Base-by-base conservation (phyloP, 2,888 invertebrate genomes). In the Torymus texanus region DNA sequence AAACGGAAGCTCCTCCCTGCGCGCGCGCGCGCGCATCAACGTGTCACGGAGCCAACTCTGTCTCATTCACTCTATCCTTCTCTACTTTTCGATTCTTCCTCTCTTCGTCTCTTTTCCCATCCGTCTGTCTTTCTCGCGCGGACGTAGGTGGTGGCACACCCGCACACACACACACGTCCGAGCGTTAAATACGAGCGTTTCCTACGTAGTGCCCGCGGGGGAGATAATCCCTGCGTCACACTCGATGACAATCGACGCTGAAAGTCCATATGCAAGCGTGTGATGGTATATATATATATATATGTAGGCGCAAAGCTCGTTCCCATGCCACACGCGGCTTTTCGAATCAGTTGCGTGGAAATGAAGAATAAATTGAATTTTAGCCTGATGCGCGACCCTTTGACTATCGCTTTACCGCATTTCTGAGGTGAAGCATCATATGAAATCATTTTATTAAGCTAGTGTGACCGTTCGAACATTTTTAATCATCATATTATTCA, bases 1-100 rank as follows among this genome's bases (percentile, higher is more conserved):
- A 88, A 88, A 88, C 88, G 88, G 88, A 88, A 88, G 88, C 88
- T 88, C 88, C 88, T 88, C 88, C 89, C 85, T 84, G 84, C 71
- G 29, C 75, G 58, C 61, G 70, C 75, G 50, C 51, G 75, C 50
- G 79, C 81, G 80, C 71, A 76, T 75, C 82, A 82, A 74, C 81
- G 77, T 78, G 76, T 73, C 77, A 75, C 78, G 11, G 56, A 65
- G 59, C 61, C 55, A 65, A 50, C 55, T 70, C 62, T 16, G 24
- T 24, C 59, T n/a, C n/a, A 24, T 2, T 2, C 55, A n/a, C 56
- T 58, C 21, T 55, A 10, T 75, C 58, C 12, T 12, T 13, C 24
- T 68, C 55, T 24, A 50, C 56, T 21, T 55, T 53, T 55, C 51
- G 3, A 24, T 4, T 14, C 14, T 56, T 51, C 61, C 58, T 16